These are phyloP conservation scores for Scolanthus callimorphus DNA, from an alignment of 92 coral and sea anemone species.

Conservation along the genomic window DNA sequence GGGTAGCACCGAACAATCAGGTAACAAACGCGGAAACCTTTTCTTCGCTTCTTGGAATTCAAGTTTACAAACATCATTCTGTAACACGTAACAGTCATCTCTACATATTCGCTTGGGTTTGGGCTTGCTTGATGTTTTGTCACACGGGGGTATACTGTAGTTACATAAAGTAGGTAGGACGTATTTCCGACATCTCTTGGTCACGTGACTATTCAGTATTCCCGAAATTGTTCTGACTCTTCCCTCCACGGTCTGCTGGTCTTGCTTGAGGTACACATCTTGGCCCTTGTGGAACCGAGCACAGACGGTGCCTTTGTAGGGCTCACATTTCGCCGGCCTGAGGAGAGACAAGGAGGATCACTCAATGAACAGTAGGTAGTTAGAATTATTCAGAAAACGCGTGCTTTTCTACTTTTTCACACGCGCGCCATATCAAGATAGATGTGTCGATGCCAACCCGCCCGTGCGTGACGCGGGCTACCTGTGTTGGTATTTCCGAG, in stretches of 20 bases:
- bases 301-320: conserved; percentile 44
- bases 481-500: too few species aligned
- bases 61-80: conserved; percentile 41
- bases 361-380: too few species aligned
- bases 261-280: conserved; percentile 15
- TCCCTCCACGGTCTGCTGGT: not conserved
- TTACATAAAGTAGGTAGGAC: conserved; percentile 56
- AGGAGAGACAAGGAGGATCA: too few species aligned
- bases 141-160: conserved; percentile 69
- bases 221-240: not conserved
- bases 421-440: too few species aligned
- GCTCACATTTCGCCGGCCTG: conserved; percentile 20
- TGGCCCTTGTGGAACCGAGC: conserved; percentile 37
- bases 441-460: too few species aligned
- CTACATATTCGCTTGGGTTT: conserved; percentile 59
- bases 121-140: conserved; percentile 32
- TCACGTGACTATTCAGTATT: conserved; percentile 5
- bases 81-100: conserved; percentile 64
- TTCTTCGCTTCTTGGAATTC: conserved; percentile 34
- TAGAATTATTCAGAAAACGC: too few species aligned
- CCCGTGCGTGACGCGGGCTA: too few species aligned
- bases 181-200: conserved; percentile 37
- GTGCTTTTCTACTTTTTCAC: too few species aligned
- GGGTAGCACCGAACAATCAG: conserved; percentile 54
- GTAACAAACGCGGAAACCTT: not conserved